Evolutionary conservation across 2,797 vertebrate species (phyloP).

Genomic region (Artibeus lituratus): DNA sequence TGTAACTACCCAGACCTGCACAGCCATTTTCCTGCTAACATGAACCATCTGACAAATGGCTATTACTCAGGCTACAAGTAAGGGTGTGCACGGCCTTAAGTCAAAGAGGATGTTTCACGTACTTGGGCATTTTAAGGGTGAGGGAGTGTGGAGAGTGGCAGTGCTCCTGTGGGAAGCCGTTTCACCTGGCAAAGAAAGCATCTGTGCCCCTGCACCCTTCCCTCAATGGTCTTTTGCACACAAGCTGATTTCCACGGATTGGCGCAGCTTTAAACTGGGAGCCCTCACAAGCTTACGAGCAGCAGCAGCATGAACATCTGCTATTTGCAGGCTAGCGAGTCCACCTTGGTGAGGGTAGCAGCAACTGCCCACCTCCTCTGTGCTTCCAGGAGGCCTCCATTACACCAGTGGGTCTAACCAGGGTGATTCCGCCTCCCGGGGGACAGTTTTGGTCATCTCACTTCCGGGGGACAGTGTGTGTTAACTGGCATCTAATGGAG

Average conservation of each 20-base stretch:
- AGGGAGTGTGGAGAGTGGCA: no score
- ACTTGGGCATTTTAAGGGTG: background rate
- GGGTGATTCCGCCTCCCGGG: background rate
- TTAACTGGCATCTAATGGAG: background rate
- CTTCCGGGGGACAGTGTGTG: background rate
- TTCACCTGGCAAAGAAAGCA: background rate
- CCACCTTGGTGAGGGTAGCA: background rate
- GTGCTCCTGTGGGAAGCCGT: background rate
- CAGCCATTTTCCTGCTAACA: background rate
- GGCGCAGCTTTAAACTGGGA: background rate
- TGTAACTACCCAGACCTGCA: background rate
- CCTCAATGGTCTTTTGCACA: background rate
- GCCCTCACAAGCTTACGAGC: background rate
- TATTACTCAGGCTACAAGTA: background rate
- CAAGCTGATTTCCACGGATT: background rate
- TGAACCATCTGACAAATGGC: background rate
- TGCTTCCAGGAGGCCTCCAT: background rate
- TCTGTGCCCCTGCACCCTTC: accelerated
- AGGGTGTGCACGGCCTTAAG: background rate
- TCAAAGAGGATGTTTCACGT: background rate
- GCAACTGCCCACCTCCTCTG: background rate
- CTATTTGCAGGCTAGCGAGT: background rate
- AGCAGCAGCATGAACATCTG: background rate
- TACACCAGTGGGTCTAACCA: background rate
- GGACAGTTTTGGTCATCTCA: background rate